Conservation (phyloP, 1,140 invertebrate species). For the Dreissena rostriformis region DNA sequence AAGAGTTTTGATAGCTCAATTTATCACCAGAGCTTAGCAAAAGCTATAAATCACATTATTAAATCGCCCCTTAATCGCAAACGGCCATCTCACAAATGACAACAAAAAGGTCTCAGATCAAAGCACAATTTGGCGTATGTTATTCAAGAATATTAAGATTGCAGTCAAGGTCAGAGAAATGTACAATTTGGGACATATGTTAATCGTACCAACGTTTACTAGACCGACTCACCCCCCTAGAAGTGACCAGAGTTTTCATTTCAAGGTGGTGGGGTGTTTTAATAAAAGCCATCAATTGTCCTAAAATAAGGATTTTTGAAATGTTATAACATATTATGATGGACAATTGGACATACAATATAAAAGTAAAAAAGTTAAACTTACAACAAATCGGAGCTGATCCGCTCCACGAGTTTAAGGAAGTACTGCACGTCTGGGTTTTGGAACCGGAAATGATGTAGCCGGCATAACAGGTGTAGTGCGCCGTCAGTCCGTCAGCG, state of each 20-base stretch:
- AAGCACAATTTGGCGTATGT: no score
- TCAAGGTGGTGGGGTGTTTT: no score
- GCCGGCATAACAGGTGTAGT: slow-evolving; percentile 28
- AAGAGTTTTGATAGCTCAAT: background rate
- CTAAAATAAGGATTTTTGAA: background rate
- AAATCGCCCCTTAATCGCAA: background rate
- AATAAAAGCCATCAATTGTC: background rate
- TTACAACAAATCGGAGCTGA: slow-evolving; percentile 29
- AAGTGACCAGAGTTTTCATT: no score
- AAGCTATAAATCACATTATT: no score
- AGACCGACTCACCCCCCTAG: no score
- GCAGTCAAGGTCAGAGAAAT: no score
- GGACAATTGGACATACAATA: no score
- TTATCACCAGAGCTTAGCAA: background rate
- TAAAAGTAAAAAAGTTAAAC: background rate
- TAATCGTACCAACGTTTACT: no score
- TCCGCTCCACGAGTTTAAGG: slow-evolving; percentile 16
- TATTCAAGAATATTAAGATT: no score
- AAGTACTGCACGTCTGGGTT: background rate
- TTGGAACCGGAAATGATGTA: slow-evolving; percentile 9
- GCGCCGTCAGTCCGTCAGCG: slow-evolving; percentile 22
- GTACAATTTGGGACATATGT: no score
- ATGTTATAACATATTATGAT: background rate
- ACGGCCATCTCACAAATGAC: no score
- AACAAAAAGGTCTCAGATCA: no score